Evolutionary conservation across 2,797 vertebrate species (phyloP).

Genomic region (Phrynocephalus vlangalii): DNA sequence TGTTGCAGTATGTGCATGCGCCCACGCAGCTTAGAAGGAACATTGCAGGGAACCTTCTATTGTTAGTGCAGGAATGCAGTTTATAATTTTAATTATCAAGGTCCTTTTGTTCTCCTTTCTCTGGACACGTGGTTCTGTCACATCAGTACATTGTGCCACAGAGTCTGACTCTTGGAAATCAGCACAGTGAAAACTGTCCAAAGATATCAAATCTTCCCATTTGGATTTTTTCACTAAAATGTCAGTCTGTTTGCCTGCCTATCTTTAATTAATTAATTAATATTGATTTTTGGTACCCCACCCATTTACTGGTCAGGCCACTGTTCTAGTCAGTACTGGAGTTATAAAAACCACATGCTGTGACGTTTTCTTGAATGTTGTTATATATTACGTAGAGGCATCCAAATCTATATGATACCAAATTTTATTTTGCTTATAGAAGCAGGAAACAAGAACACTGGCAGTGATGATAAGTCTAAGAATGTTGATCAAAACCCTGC

Average conservation of each 20-base stretch:
- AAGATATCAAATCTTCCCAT: too few species aligned
- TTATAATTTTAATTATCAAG: neutral
- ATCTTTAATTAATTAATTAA: too few species aligned
- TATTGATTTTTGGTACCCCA: too few species aligned
- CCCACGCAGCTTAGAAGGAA: too few species aligned
- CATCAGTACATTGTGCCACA: neutral
- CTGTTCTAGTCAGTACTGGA: too few species aligned
- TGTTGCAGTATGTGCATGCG: too few species aligned
- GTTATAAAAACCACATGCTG: too few species aligned
- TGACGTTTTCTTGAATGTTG: too few species aligned
- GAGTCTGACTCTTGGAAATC: neutral
- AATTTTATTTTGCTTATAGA: conserved; percentile 33
- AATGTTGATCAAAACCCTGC: conserved; percentile 89
- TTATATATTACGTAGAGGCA: neutral
- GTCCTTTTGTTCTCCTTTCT: neutral
- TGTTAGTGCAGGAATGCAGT: neutral
- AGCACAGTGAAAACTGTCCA: neutral
- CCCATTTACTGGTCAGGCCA: too few species aligned
- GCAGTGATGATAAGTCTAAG: conserved; percentile 89
- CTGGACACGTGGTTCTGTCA: neutral
- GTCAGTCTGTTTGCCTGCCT: too few species aligned
- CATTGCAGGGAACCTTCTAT: neutral
- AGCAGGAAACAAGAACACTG: conserved; percentile 80
- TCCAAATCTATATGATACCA: neutral
- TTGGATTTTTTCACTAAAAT: too few species aligned